Evolutionary conservation across 30 jellyfish, hydroid and myxozoan species (phyloP).

Genomic region (Clytia hemisphaerica): DNA sequence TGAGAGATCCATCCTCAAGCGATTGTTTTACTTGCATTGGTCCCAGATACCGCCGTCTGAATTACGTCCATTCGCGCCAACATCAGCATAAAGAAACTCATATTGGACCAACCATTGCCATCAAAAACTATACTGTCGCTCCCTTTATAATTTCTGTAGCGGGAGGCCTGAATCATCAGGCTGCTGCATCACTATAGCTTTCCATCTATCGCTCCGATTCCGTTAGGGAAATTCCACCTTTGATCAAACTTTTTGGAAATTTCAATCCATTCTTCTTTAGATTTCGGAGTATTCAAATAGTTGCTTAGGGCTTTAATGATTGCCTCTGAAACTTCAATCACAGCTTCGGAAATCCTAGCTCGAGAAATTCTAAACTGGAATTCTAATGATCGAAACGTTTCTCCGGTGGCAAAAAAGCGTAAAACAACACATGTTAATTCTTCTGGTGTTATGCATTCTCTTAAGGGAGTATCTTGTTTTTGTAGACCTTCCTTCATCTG

Average conservation of each 20-base stretch:
- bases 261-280: constrained; percentile 1
- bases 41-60: constrained; percentile 13
- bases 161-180: not conserved
- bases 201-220: constrained; percentile 9
- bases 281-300: too few relatives aligned
- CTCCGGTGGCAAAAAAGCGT: too few relatives aligned
- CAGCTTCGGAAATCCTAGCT: too few relatives aligned
- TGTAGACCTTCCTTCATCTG: too few relatives aligned
- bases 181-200: constrained; percentile 9
- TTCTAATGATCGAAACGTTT: too few relatives aligned
- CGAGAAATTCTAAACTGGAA: too few relatives aligned
- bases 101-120: constrained; percentile 12
- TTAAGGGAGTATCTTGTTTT: too few relatives aligned
- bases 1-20: not conserved
- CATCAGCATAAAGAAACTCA: constrained; percentile 18
- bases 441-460: too few relatives aligned
- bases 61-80: constrained; percentile 6
- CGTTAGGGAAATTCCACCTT: constrained; percentile 10
- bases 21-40: constrained; percentile 1
- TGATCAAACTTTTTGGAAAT: not conserved
- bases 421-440: too few relatives aligned
- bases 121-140: constrained; percentile 1
- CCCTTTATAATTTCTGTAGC: constrained; percentile 3
- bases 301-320: too few relatives aligned
- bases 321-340: too few relatives aligned